Evolutionary conservation across 2,888 invertebrate species (phyloP).

Genomic region (Charanyca ferruginea): DNA sequence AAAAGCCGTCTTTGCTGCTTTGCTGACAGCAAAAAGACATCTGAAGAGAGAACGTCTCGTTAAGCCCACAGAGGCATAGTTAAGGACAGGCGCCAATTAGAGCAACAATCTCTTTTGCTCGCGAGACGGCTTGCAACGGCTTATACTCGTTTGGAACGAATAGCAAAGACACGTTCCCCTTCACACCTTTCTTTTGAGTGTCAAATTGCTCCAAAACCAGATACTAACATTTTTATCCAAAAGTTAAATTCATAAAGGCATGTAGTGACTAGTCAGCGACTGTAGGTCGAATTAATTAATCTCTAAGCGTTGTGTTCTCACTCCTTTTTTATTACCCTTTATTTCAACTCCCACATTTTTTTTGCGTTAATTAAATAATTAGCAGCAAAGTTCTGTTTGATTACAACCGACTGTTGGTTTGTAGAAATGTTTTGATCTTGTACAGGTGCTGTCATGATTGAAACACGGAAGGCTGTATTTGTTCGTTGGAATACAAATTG

Average conservation of each 20-base stretch:
- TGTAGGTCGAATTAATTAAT: conserved; percentile 14
- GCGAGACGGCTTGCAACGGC: conserved; percentile 33
- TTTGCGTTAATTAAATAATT: conserved; percentile 33
- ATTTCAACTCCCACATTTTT: conserved; percentile 18
- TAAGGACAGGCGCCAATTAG: conserved; percentile 64
- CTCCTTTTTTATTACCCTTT: conserved; percentile 3
- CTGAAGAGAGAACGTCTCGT: conserved; percentile 60
- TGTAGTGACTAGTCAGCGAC: neutral
- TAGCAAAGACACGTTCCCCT: conserved; percentile 24
- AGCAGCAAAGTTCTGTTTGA: conserved; percentile 20
- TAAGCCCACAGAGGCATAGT: conserved; percentile 56
- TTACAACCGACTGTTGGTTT: conserved; percentile 3
- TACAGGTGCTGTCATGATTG: conserved; percentile 16
- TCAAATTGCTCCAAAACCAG: no score
- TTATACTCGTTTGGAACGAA: conserved; percentile 35
- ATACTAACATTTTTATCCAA: conserved; percentile 10
- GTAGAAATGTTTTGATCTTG: conserved; percentile 32
- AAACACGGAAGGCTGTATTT: conserved; percentile 20
- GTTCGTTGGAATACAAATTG: conserved; percentile 29
- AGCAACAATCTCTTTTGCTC: conserved; percentile 58
- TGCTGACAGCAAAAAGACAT: conserved; percentile 56
- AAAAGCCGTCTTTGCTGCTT: conserved; percentile 31
- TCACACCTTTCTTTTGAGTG: neutral
- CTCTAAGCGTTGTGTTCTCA: neutral
- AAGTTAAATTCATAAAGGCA: conserved; percentile 3